Conservation (phyloP, 2,888 invertebrate genomes). For the Apomyelois bistriatella region DNA sequence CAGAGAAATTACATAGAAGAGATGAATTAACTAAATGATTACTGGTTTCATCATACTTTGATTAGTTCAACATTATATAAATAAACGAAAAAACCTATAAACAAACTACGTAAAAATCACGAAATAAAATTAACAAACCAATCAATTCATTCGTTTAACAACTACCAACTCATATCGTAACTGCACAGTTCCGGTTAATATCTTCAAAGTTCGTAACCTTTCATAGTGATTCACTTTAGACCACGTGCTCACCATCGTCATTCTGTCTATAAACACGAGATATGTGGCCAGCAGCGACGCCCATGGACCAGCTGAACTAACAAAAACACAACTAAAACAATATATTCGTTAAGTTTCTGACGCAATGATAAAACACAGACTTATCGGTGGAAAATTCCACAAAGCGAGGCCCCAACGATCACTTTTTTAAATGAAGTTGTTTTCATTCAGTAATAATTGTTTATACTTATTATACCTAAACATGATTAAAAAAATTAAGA, state of each 20-base stretch:
- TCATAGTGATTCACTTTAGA: background rate
- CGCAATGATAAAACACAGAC: constrained; percentile 17
- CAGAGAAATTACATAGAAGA: too few relatives aligned
- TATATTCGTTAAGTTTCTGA: constrained; percentile 34
- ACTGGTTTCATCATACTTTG: too few relatives aligned
- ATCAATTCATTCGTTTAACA: background rate
- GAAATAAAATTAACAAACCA: background rate
- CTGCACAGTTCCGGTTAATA: background rate
- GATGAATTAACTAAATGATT: too few relatives aligned
- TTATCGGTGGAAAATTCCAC: constrained; percentile 9
- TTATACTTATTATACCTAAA: too few relatives aligned
- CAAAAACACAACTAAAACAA: constrained; percentile 30
- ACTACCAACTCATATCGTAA: background rate
- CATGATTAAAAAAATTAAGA: too few relatives aligned
- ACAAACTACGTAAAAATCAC: too few relatives aligned
- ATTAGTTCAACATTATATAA: too few relatives aligned
- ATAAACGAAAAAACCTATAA: too few relatives aligned
- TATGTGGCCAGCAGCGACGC: background rate
- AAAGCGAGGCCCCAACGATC: background rate
- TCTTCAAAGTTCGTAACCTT: background rate
- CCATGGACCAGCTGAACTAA: constrained; percentile 36
- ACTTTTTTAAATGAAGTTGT: background rate
- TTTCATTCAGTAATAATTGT: too few relatives aligned
- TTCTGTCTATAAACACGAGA: background rate
- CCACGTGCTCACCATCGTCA: background rate